Evolutionary conservation across 2,797 vertebrate species (phyloP).

Genomic region (Petrocephalus sullivani): DNA sequence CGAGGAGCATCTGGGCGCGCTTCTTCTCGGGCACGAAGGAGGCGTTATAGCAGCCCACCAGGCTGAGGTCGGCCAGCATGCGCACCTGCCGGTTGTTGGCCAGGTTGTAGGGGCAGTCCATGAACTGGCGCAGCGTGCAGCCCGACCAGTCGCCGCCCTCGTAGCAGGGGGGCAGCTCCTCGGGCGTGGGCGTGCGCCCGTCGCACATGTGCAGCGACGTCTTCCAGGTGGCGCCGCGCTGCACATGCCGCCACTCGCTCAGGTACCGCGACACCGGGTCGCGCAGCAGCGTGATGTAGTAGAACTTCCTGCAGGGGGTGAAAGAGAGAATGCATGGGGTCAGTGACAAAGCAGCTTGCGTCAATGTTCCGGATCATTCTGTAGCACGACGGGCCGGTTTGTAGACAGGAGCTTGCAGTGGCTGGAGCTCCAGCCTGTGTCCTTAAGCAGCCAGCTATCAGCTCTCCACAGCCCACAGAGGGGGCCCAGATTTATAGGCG

Average conservation of each 20-base stretch:
- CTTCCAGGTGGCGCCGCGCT: conserved; percentile 95
- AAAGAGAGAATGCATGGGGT: conserved; percentile 31
- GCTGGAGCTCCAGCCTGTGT: not conserved
- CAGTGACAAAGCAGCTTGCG: not conserved
- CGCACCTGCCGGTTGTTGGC: conserved; percentile 93
- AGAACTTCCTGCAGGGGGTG: conserved; percentile 84
- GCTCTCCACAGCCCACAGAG: not conserved
- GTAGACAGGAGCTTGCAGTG: not conserved
- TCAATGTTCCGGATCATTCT: not conserved
- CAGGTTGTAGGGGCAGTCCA: conserved; percentile 94
- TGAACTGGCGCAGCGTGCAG: conserved; percentile 95
- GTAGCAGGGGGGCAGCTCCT: conserved; percentile 91
- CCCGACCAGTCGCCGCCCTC: conserved; percentile 96
- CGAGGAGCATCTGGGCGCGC: conserved; percentile 87
- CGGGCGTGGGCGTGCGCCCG: conserved; percentile 86
- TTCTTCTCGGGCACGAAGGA: conserved; percentile 90
- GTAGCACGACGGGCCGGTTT: not conserved
- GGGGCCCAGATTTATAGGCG: not conserved
- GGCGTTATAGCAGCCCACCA: conserved; percentile 72
- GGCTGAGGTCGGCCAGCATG: conserved; percentile 89
- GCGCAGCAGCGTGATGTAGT: conserved; percentile 92
- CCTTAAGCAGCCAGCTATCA: not conserved
- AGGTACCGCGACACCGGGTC: conserved; percentile 96
- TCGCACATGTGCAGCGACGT: conserved; percentile 97
- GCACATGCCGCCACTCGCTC: conserved; percentile 95